Conservation (phyloP, 2,888 invertebrate genomes). For the Dromius quadrimaculatus region DNA sequence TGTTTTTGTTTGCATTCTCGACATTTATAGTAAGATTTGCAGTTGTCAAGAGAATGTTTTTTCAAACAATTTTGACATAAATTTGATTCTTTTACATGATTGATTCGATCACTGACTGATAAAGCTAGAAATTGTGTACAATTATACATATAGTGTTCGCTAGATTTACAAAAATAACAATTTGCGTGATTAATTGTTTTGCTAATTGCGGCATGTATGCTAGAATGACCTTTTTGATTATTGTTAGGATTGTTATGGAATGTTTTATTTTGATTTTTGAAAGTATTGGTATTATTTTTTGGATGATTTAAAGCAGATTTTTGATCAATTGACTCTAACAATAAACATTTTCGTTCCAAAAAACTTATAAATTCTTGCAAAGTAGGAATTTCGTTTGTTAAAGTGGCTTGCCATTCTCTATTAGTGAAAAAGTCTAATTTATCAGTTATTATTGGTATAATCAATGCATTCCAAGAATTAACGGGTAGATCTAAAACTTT, state of each 20-base stretch:
- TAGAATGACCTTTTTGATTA: background rate
- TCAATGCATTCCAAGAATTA: constrained; percentile 28
- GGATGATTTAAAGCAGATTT: too few relatives aligned
- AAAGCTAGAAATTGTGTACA: too few relatives aligned
- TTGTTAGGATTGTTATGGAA: background rate
- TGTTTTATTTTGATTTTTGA: background rate
- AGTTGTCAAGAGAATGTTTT: too few relatives aligned
- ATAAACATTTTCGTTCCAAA: constrained; percentile 28
- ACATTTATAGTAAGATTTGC: background rate
- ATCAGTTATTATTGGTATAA: constrained; percentile 18
- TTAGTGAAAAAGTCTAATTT: constrained; percentile 36
- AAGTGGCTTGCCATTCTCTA: background rate
- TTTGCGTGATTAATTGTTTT: background rate
- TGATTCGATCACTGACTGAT: too few relatives aligned
- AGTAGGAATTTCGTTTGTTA: background rate
- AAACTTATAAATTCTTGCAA: constrained; percentile 26
- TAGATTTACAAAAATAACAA: background rate
- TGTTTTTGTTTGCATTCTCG: background rate
- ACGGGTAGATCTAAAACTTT: background rate
- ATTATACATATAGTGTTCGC: too few relatives aligned
- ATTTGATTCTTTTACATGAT: too few relatives aligned
- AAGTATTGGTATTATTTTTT: background rate
- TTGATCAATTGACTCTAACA: constrained; percentile 19
- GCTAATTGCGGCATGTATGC: background rate
- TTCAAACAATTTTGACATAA: too few relatives aligned